Evolutionary conservation across 2,113 vertebrate genomes (phyloP), one percentile per base, ranked within the genome.

Genomic region (Mobula hypostoma): DNA sequence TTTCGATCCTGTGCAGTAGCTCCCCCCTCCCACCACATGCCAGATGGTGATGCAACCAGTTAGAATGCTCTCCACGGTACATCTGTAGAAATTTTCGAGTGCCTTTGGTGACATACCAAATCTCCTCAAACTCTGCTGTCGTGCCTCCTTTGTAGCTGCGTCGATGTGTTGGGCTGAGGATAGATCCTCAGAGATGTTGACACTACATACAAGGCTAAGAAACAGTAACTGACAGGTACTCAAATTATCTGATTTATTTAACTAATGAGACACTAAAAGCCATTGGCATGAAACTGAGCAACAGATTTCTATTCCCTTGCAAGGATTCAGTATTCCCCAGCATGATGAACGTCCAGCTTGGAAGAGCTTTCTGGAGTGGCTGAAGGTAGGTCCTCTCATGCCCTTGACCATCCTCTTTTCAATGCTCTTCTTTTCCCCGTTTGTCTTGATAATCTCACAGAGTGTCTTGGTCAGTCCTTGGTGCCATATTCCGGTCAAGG

Each of bases 231-330:
- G 40, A 93, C 66, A 21, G 74, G 36, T 24, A 93, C 90, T 48
- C 90, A 48, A 56, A 87, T 72, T 72, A 19, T 74, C 90, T 72
- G 36, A 93, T 74, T 92, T 93, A 32, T 72, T 93, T 72, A 93
- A 74, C 36, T 72, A 92, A 72, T 92, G 32, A 92, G 90, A 92
- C 90, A 92, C 72, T 32, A 66, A 93, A 90, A 93, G 66, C 90
- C 7, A 21, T 74, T 93, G 90, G 32, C 90, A 72, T 93, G 90
- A 68, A 48, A 93, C 90, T 93, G 66, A 93, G 32, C 32, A 72
- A 72, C 7, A 21, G 90, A 72, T 92, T 88, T 61, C 90, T 92
- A 72, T 72, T 36, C 58, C 90, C 90, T 93, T 48, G 90, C 32
- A 68, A 68, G 70, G 70, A 74, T 93, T 19, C 90, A 92, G 36